A percentile compares a stretch with the other conserved stretches of the same genome.
phyloP scores from a whole-genome alignment of 35 echinoderm and acorn worm species.

The Diadema setosum region DNA sequence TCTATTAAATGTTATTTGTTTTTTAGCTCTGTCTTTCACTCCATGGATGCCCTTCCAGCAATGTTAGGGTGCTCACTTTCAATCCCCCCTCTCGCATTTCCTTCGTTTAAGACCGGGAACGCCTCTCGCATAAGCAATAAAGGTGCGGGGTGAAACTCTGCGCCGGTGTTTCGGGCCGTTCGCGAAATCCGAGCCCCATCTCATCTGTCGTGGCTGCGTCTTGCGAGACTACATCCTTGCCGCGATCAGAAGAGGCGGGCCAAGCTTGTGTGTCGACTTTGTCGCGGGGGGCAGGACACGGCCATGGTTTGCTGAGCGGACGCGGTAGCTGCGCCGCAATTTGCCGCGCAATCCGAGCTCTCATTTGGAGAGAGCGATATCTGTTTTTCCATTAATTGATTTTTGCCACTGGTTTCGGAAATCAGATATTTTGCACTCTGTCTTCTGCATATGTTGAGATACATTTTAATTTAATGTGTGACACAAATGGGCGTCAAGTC shows the following conservation, averaged over 20 bases:
- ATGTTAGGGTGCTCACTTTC: constrained; percentile 9
- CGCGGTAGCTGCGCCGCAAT: neutral
- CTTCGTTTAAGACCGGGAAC: neutral
- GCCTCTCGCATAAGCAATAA: constrained; percentile 14
- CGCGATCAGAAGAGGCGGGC: too few relatives aligned
- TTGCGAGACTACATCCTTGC: neutral
- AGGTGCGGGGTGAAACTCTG: neutral
- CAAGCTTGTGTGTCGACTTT: neutral
- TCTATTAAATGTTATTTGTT: constrained; percentile 28
- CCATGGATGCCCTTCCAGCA: neutral
- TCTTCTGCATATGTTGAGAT: neutral
- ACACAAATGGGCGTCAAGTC: neutral
- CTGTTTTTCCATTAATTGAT: constrained; percentile 36
- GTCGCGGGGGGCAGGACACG: neutral
- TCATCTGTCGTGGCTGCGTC: neutral
- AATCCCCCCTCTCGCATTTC: neutral
- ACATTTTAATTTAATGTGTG: constrained; percentile 4
- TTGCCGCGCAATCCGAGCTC: neutral
- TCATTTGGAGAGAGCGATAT: neutral
- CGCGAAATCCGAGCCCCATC: neutral
- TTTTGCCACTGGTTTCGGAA: constrained; percentile 20
- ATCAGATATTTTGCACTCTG: neutral
- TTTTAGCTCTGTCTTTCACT: neutral
- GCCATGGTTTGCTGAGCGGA: neutral
- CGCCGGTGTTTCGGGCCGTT: neutral